These are phyloP conservation scores for Caretta caretta DNA, from an alignment of 2,113 vertebrate species.

Conservation along the genomic window DNA sequence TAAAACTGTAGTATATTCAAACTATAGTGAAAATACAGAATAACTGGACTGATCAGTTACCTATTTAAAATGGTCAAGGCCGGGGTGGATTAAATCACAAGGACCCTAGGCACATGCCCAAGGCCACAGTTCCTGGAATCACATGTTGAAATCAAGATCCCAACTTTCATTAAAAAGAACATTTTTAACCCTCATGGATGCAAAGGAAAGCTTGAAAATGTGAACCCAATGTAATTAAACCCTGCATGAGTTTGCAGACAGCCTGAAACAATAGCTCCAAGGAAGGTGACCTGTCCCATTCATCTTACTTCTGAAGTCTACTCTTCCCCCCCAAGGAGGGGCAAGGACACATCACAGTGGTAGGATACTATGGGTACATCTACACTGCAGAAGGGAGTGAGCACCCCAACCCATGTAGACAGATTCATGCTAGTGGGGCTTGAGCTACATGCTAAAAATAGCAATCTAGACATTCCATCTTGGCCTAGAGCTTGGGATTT, in stretches of 20 bases:
- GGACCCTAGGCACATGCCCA: not conserved
- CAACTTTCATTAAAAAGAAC: not conserved
- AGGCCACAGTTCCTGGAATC: not conserved
- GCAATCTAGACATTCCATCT: too few relatives aligned
- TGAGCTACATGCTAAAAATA: not conserved
- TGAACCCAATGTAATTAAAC: not conserved
- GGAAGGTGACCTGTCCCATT: not conserved
- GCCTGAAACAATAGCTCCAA: not conserved
- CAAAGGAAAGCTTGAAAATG: not conserved
- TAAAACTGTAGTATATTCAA: not conserved
- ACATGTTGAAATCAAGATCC: not conserved
- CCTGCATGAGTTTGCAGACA: not conserved
- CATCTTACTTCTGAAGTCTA: not conserved
- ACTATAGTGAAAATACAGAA: not conserved
- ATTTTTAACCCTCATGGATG: not conserved
- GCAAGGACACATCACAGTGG: not conserved
- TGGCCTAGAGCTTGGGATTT: too few relatives aligned
- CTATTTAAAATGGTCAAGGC: not conserved
- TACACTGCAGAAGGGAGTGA: not conserved
- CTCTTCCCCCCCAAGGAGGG: not conserved
- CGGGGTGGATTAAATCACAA: not conserved
- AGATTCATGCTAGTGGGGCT: not conserved
- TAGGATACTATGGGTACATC: not conserved
- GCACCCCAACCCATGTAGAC: not conserved
- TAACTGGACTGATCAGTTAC: not conserved